A percentile compares a stretch with the other conserved stretches of the same genome.
These are phyloP conservation scores for Drosophila mimetica DNA, from an alignment of 2,888 invertebrate species.

Conservation along the genomic window DNA sequence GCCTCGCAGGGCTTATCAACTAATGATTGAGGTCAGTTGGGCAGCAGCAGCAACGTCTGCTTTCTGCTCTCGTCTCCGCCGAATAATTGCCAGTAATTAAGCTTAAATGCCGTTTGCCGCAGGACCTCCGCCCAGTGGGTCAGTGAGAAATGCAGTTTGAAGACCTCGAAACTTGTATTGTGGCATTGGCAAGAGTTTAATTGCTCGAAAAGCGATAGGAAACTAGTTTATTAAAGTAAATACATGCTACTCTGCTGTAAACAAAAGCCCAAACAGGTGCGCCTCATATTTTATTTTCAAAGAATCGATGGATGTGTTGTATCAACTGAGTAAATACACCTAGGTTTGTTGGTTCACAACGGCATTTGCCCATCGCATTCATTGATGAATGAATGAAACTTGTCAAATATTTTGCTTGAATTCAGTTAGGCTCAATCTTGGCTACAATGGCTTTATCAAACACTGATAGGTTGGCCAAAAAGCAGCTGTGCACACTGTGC, in stretches of 20 bases:
- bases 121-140: constrained; percentile 11
- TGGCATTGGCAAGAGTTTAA: background rate
- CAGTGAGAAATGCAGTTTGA: constrained; percentile 68
- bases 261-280: constrained; percentile 12
- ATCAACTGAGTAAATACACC: constrained; percentile 27
- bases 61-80: constrained; percentile 15
- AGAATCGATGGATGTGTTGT: constrained; percentile 9
- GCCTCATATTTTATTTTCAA: constrained; percentile 8
- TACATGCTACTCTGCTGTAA: background rate
- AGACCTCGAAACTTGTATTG: constrained; percentile 20
- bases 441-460: constrained; percentile 12
- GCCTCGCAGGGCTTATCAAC: constrained; percentile 60
- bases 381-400: background rate
- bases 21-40: constrained; percentile 74
- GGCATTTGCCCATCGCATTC: constrained; percentile 1
- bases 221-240: constrained; percentile 19
- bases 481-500: constrained; percentile 23
- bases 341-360: background rate
- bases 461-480: constrained; percentile 1
- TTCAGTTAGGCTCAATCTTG: background rate
- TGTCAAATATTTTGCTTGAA: constrained; percentile 8
- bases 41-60: constrained; percentile 6
- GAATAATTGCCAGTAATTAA: constrained; percentile 72
- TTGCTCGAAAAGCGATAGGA: background rate
- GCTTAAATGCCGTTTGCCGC: constrained; percentile 53